Base-by-base conservation (phyloP, 30 jellyfish, hydroid and myxozoan genomes). In the Hydractinia echinata region DNA sequence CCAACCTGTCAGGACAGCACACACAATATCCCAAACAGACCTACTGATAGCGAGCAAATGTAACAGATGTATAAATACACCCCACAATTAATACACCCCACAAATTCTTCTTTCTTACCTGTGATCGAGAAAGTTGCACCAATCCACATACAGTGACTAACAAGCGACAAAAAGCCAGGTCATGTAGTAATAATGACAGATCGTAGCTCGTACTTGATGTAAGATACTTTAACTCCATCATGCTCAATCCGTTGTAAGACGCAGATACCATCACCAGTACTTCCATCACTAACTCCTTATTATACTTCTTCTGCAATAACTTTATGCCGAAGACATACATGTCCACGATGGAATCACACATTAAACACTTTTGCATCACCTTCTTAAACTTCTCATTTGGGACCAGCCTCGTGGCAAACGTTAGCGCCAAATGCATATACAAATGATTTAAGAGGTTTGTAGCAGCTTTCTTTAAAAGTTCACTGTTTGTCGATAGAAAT, bases 201-300 rank as follows among this genome's bases (percentile, higher is more conserved):
- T 13, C 16, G 19, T 44, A 44, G 8, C 19, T 51, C 19, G 74
- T 6, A 13, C 39, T 44, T 7, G 19, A n/a, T 7, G 74, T 64
- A 9, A 77, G 54, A 48, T 77, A 55, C 52, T 49, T 49, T 61
- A 77, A 49, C 85, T 77, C 85, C 85, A 77, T 77, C 19, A 77
- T 77, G 60, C 76, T 77, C 30, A 77, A 61, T 21, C 85, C 85
- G 49, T 77, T 61, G 55, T 54, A 60, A 0, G 85, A 53, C 18
- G 60, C 66, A 10, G 73, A 30, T 39, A 77, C 77, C 54, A 77
- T 54, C 20, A 55, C 20, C 3, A 77, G 55, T 49, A 77, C 66
- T 21, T 44, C 55, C 60, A 54, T 53, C 1, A 77, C 85, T 52
- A 77, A 77, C 16, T 77, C 60, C n/a, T 60, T 20, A 60, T 77